Evolutionary conservation across 2,888 invertebrate genomes (phyloP).

Genomic region (Torymus auratus): DNA sequence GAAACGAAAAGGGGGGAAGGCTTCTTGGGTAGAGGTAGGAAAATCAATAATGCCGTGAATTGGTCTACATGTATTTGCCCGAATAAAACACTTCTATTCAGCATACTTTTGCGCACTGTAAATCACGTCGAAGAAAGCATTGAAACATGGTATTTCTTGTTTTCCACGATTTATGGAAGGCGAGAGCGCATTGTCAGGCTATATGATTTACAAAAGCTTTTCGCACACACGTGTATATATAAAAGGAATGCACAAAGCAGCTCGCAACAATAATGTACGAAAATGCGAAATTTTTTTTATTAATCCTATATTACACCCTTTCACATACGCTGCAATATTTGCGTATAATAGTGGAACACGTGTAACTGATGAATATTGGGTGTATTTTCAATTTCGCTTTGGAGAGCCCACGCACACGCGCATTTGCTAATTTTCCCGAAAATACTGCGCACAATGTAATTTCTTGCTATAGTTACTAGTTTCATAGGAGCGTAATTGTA

Average conservation of each 20-base stretch:
- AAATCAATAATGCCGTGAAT: constrained; percentile 33
- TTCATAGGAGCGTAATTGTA: constrained; percentile 2
- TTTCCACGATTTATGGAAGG: constrained; percentile 49
- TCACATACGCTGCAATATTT: too few relatives aligned
- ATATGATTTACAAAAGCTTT: constrained; percentile 46
- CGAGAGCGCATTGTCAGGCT: constrained; percentile 36
- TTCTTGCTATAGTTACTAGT: background rate
- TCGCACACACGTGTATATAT: background rate
- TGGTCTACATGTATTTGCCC: constrained; percentile 20
- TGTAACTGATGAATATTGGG: too few relatives aligned
- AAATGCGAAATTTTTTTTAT: too few relatives aligned
- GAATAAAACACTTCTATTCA: constrained; percentile 52
- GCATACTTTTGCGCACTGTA: constrained; percentile 46
- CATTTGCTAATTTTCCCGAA: too few relatives aligned
- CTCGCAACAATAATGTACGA: too few relatives aligned
- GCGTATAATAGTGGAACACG: too few relatives aligned
- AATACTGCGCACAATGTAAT: background rate
- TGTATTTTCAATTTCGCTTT: too few relatives aligned
- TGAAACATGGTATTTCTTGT: constrained; percentile 54
- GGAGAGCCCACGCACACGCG: too few relatives aligned
- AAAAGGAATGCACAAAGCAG: background rate
- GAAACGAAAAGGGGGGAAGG: background rate
- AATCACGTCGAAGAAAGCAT: constrained; percentile 52
- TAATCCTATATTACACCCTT: too few relatives aligned
- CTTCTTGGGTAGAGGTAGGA: background rate